These are phyloP conservation scores for Callaeas wilsoni DNA, from an alignment of 2,113 vertebrate species.

Conservation along the genomic window DNA sequence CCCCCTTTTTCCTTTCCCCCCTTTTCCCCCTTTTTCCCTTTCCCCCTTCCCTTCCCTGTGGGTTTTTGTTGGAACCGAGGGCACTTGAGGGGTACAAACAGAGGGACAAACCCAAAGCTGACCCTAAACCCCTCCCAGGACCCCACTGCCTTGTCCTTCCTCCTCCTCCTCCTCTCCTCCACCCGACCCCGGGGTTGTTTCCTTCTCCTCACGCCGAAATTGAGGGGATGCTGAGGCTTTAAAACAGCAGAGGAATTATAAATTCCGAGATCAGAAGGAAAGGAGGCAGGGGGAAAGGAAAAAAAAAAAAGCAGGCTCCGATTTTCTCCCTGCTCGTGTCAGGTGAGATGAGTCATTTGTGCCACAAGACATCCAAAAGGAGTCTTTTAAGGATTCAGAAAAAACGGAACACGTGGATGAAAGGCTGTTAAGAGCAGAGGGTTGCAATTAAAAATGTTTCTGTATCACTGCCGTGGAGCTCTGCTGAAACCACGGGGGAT, in stretches of 20 bases:
- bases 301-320: neutral
- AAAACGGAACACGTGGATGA: neutral
- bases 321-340: neutral
- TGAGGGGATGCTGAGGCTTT: neutral
- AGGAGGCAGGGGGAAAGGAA: neutral
- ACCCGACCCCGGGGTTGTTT: neutral
- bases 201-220: neutral
- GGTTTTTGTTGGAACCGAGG: neutral
- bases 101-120: neutral
- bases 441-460: neutral
- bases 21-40: too few relatives aligned
- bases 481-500: neutral
- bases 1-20: too few relatives aligned
- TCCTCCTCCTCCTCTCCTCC: neutral
- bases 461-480: neutral
- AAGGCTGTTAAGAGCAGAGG: neutral
- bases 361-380: neutral
- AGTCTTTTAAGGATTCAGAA: neutral
- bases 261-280: conserved; percentile 5
- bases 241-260: neutral
- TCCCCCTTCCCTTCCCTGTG: neutral
- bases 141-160: neutral
- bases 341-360: conserved; percentile 23
- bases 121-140: neutral
- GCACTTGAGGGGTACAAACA: neutral